phyloP scores from a whole-genome alignment of 2,797 vertebrate genomes.

The Pempheris klunzingeri region DNA sequence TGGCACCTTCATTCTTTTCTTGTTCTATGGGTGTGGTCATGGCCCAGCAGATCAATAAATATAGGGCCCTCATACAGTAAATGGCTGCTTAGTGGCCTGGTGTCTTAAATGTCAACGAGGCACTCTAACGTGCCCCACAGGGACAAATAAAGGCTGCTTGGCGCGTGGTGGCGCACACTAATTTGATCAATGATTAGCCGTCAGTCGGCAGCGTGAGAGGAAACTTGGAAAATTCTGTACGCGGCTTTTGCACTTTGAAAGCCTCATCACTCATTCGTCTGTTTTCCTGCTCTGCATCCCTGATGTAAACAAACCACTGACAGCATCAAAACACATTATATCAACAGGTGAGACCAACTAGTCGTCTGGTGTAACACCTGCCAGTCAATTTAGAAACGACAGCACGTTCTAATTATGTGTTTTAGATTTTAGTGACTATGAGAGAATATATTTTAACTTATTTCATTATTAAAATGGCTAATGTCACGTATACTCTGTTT shows the following conservation, averaged over 20 bases:
- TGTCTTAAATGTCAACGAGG: constrained; percentile 73
- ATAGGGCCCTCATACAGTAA: constrained; percentile 30
- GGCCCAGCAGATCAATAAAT: constrained; percentile 37
- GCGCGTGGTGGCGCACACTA: constrained; percentile 59
- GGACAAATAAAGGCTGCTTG: constrained; percentile 48
- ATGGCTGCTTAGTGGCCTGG: constrained; percentile 38
- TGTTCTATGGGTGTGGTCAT: constrained; percentile 40
- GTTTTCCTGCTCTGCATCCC: background rate
- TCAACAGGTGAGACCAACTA: background rate
- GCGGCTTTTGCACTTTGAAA: constrained; percentile 8
- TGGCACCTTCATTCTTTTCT: background rate
- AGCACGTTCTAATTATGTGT: background rate
- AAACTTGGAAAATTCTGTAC: constrained; percentile 13
- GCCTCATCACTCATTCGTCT: background rate
- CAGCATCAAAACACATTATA: background rate
- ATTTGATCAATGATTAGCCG: constrained; percentile 78
- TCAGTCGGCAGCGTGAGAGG: constrained; percentile 22
- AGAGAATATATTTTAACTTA: too few species aligned
- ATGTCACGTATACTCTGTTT: too few species aligned
- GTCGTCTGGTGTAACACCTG: background rate
- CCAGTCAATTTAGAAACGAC: background rate
- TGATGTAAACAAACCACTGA: background rate
- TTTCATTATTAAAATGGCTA: background rate
- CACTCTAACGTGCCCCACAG: constrained; percentile 43
- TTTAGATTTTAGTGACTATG: too few species aligned